phyloP scores from a whole-genome alignment of 2,113 vertebrate genomes.

The Ochotona princeps region DNA sequence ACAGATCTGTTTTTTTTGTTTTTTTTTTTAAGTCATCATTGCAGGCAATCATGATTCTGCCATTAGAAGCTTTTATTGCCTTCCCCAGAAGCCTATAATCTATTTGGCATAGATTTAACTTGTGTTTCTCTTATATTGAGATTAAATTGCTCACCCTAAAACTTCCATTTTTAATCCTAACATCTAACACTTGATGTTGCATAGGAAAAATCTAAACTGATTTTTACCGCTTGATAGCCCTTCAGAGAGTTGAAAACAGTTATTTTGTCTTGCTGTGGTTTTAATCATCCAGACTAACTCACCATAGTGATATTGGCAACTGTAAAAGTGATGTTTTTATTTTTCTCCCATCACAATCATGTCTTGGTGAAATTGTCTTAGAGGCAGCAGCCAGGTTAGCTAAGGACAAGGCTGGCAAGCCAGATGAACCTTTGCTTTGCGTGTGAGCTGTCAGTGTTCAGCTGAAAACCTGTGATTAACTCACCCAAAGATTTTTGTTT shows the following conservation, averaged over 20 bases:
- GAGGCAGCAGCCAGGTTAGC: neutral
- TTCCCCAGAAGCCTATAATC: neutral
- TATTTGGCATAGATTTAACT: neutral
- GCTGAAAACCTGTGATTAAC: neutral
- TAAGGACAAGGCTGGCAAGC: neutral
- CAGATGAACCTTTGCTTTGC: neutral
- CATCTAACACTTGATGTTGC: neutral
- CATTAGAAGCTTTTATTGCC: neutral
- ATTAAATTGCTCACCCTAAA: neutral
- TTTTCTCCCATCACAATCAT: neutral
- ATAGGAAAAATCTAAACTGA: neutral
- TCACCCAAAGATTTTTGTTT: neutral
- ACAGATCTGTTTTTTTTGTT: neutral
- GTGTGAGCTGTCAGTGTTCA: neutral
- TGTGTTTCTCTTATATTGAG: neutral
- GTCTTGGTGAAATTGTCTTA: neutral
- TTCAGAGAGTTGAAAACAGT: neutral
- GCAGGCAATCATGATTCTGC: neutral
- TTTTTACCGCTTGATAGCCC: neutral
- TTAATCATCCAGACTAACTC: neutral
- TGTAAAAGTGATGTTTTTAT: neutral
- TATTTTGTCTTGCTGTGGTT: neutral
- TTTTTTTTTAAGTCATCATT: neutral
- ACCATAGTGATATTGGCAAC: neutral
- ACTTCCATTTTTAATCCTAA: conserved; percentile 16